These are phyloP conservation scores for Dasyurus viverrinus DNA, from an alignment of 2,113 vertebrate genomes.

Conservation along the genomic window DNA sequence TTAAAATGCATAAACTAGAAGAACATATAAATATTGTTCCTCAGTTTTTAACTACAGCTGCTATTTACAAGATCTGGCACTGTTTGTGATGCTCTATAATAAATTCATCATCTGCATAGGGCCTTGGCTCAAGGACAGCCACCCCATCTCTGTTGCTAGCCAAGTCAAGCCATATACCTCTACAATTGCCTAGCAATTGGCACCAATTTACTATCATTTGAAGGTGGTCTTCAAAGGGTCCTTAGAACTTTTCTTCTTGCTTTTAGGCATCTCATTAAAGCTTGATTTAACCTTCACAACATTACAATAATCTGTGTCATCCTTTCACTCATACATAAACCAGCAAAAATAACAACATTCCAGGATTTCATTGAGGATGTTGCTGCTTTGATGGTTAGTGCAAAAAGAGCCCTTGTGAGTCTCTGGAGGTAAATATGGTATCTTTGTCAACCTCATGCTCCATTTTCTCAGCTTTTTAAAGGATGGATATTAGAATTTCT, in stretches of 20 bases:
- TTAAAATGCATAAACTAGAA: not conserved
- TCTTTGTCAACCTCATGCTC: not conserved
- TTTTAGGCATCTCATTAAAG: not conserved
- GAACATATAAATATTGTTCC: slow-evolving; percentile 18
- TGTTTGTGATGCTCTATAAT: slow-evolving; percentile 39
- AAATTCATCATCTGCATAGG: not conserved
- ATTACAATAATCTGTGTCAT: not conserved
- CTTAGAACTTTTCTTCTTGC: not conserved
- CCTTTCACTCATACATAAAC: not conserved
- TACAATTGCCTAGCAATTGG: not conserved
- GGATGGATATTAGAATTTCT: not conserved
- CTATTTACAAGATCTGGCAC: slow-evolving; percentile 54
- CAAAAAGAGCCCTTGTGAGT: not conserved
- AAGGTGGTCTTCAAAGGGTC: not conserved
- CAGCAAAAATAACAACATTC: not conserved
- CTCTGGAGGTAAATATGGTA: not conserved
- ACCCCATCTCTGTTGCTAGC: not conserved
- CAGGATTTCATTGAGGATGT: not conserved
- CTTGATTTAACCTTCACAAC: not conserved
- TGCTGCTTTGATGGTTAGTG: not conserved
- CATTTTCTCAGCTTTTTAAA: not conserved
- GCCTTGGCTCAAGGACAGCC: not conserved
- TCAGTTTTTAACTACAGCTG: slow-evolving; percentile 35
- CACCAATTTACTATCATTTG: too few relatives aligned
- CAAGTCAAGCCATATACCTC: not conserved